A percentile compares a stretch with the other conserved stretches of the same genome.
Evolutionary conservation across 2,888 invertebrate genomes (phyloP).

Genomic region (Stramonita haemastoma): DNA sequence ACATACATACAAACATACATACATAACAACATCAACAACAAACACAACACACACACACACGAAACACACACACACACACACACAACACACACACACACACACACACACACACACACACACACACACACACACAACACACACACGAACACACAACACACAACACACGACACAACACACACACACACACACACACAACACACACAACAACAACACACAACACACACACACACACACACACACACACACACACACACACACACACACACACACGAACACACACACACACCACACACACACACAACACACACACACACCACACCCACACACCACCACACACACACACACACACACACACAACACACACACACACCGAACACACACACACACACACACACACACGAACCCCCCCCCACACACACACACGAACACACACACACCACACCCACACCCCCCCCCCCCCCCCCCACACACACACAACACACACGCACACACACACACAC

Average conservation of each 20-base stretch:
- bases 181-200: not conserved
- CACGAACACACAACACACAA: too few species aligned
- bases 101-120: not conserved
- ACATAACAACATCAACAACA: too few species aligned
- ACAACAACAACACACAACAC: not conserved
- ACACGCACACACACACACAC: too few species aligned
- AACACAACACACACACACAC: too few species aligned
- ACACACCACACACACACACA: slow-evolving; percentile 19
- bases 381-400: too few species aligned
- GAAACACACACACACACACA: too few species aligned
- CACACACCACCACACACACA: not conserved
- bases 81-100: not conserved
- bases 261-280: not conserved
- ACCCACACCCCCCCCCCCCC: too few species aligned
- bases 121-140: too few species aligned
- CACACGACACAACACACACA: too few species aligned
- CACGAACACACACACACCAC: not conserved
- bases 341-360: slow-evolving; percentile 34
- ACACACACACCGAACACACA: too few species aligned
- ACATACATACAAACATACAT: not conserved
- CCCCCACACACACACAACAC: not conserved
- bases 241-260: slow-evolving; percentile 1
- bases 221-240: not conserved
- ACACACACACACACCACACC: not conserved
- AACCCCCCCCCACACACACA: too few species aligned